These are phyloP conservation scores for Nautilus pompilius DNA, from an alignment of 1,140 invertebrate species.

Conservation along the genomic window DNA sequence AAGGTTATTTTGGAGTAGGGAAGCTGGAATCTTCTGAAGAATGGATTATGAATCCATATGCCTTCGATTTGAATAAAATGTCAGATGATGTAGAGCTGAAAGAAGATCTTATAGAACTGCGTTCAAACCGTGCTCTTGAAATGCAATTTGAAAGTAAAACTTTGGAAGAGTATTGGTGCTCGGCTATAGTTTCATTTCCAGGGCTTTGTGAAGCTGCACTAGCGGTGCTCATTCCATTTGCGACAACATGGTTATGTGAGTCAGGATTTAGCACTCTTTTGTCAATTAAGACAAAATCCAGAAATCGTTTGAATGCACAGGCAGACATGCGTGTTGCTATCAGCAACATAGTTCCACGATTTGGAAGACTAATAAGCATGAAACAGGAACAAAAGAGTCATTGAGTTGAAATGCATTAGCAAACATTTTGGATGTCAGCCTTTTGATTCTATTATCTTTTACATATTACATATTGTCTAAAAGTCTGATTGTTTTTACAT, in stretches of 20 bases:
- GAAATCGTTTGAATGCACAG: neutral
- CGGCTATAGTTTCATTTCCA: neutral
- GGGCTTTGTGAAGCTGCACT: neutral
- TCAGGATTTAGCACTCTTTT: neutral
- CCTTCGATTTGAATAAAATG: neutral
- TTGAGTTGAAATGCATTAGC: neutral
- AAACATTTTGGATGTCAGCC: too few species aligned
- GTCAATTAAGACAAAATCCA: neutral
- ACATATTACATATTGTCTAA: too few species aligned
- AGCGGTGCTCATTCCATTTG: neutral
- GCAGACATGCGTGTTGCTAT: neutral
- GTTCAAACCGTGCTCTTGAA: neutral
- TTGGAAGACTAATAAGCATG: neutral
- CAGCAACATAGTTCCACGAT: neutral
- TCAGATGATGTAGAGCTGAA: neutral
- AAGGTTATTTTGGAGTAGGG: neutral
- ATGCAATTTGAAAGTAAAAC: neutral
- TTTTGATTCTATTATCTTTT: too few species aligned
- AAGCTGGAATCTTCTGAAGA: slow-evolving; percentile 1
- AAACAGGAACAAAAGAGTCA: neutral
- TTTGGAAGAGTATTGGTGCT: slow-evolving; percentile 4
- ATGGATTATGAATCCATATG: neutral
- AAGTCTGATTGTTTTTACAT: too few species aligned
- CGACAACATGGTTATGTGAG: neutral
- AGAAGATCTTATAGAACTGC: neutral